phyloP scores from a whole-genome alignment of 1,140 invertebrate species.

The Ceratoteleas bidentatus region DNA sequence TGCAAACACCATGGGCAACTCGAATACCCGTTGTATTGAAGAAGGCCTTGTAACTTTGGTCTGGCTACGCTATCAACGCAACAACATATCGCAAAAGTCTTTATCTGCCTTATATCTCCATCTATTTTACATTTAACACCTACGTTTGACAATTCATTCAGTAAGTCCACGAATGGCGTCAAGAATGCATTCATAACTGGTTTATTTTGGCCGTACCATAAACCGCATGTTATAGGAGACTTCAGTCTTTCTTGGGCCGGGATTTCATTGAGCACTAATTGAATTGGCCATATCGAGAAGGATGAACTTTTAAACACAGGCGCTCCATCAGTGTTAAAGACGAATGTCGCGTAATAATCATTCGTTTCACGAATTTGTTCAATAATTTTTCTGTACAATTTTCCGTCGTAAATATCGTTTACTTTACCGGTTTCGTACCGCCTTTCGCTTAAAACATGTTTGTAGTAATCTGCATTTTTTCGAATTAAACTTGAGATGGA shows the following conservation, averaged over 20 bases:
- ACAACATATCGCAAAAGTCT: constrained; percentile 28
- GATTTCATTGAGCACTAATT: constrained; percentile 50
- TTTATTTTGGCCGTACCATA: constrained; percentile 10
- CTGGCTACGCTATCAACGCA: constrained; percentile 40
- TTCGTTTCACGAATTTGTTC: neutral
- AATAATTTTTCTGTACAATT: constrained; percentile 1
- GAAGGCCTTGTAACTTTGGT: constrained; percentile 20
- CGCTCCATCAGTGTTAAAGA: constrained; percentile 44
- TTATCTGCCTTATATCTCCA: neutral
- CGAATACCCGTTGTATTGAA: constrained; percentile 30
- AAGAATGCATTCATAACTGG: constrained; percentile 15
- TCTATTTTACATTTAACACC: constrained; percentile 26
- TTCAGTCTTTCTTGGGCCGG: constrained; percentile 23
- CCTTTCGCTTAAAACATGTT: neutral
- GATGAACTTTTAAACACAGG: constrained; percentile 9
- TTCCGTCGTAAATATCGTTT: constrained; percentile 10
- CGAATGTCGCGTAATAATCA: neutral
- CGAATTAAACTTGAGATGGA: neutral
- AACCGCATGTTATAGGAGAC: neutral
- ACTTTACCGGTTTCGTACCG: neutral
- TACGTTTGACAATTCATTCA: constrained; percentile 24
- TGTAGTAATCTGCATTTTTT: neutral
- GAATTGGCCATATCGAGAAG: constrained; percentile 49
- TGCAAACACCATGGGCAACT: constrained; percentile 42
- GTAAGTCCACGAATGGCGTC: constrained; percentile 12